A percentile compares a stretch with the other conserved stretches of the same genome.
These are phyloP conservation scores for Tribolium freemani DNA, from an alignment of 2,888 invertebrate species.

Conservation along the genomic window DNA sequence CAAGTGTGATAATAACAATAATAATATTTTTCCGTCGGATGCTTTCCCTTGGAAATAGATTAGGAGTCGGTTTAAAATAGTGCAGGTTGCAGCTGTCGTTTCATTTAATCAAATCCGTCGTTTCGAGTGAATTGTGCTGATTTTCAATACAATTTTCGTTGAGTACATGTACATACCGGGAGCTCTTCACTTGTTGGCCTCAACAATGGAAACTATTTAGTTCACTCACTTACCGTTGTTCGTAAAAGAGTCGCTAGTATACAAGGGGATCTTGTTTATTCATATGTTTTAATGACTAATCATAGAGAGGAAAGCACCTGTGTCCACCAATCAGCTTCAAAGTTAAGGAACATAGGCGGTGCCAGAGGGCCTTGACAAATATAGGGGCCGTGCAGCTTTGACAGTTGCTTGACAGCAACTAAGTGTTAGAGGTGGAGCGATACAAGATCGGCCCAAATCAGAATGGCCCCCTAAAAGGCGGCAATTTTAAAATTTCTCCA, in stretches of 20 bases:
- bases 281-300: conserved; percentile 64
- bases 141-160: conserved; percentile 18
- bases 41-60: not conserved
- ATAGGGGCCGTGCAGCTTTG: conserved; percentile 67
- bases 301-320: conserved; percentile 63
- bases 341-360: conserved; percentile 65
- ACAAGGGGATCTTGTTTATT: conserved; percentile 57
- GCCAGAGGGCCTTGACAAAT: conserved; percentile 66
- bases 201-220: conserved; percentile 62
- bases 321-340: conserved; percentile 64
- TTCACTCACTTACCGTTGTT: conserved; percentile 60
- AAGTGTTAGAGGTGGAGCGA: conserved; percentile 69
- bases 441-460: conserved; percentile 66
- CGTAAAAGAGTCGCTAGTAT: conserved; percentile 64
- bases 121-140: not conserved
- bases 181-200: conserved; percentile 47
- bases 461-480: conserved; percentile 67
- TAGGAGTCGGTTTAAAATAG: not conserved
- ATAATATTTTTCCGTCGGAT: not conserved
- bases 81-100: conserved; percentile 13
- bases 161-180: conserved; percentile 36
- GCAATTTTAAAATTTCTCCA: conserved; percentile 61
- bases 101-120: not conserved
- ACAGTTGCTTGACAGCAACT: conserved; percentile 68
- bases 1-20: not conserved